Percentiles rank a stretch among this genome's conserved stretches.
Evolutionary conservation across 1,140 invertebrate genomes (phyloP).

Genomic region (Odontomachus brunneus): DNA sequence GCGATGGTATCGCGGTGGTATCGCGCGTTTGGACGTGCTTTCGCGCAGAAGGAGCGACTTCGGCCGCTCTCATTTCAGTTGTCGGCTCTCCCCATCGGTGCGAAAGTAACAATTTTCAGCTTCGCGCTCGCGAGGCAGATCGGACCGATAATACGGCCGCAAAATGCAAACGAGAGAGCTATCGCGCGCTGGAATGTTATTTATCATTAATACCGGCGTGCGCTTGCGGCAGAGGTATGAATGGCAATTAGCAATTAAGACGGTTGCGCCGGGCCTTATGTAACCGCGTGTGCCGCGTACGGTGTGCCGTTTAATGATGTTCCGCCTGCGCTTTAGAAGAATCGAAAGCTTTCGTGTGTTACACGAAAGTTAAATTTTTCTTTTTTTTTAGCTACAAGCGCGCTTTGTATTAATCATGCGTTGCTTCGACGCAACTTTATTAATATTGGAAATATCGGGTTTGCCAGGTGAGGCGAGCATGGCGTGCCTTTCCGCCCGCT

Average conservation of each 20-base stretch:
- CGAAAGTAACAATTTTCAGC: constrained; percentile 39
- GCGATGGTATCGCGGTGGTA: constrained; percentile 28
- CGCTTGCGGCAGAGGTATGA: not conserved
- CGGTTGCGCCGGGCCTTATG: constrained; percentile 3
- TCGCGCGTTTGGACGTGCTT: constrained; percentile 7
- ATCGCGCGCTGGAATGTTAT: not conserved
- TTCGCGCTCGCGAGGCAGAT: not conserved
- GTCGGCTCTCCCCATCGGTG: not conserved
- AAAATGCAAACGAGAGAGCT: constrained; percentile 21
- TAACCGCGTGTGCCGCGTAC: not conserved
- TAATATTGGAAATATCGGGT: too few species aligned
- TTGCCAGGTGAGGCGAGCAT: too few species aligned
- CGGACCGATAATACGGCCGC: not conserved
- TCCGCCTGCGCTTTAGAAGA: constrained; percentile 1
- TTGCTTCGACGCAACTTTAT: too few species aligned
- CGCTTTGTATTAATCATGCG: too few species aligned
- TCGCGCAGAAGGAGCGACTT: not conserved
- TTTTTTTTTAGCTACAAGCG: too few species aligned
- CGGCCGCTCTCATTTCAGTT: constrained; percentile 3
- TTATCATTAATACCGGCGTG: constrained; percentile 5
- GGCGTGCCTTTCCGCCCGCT: too few species aligned
- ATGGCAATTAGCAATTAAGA: constrained; percentile 27
- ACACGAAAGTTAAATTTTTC: too few species aligned
- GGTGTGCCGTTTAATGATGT: constrained; percentile 12
- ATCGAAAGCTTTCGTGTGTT: not conserved